A percentile compares a stretch with the other conserved stretches of the same genome.
These are phyloP conservation scores for Rhinogobio ventralis DNA, from an alignment of 2,797 vertebrate species.

Conservation along the genomic window DNA sequence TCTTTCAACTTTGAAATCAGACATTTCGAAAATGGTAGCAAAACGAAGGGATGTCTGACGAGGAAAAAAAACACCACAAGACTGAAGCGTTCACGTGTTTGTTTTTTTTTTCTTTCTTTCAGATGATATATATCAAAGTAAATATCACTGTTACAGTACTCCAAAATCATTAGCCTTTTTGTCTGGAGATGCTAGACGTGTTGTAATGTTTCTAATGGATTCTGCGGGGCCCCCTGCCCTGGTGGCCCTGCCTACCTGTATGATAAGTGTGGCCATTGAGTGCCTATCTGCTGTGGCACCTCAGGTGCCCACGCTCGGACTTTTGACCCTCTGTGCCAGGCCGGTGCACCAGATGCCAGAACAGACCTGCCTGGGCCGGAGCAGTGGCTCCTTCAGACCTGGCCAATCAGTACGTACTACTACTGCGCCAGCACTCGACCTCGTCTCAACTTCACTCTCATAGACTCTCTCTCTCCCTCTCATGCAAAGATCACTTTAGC, in stretches of 20 bases:
- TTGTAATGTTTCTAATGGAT: constrained; percentile 58
- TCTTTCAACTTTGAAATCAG: constrained; percentile 73
- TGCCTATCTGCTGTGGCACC: constrained; percentile 82
- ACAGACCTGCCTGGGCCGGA: constrained; percentile 66
- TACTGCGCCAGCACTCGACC: constrained; percentile 79
- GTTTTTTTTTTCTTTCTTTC: constrained; percentile 44
- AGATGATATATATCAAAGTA: constrained; percentile 71
- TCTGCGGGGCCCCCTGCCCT: constrained; percentile 40
- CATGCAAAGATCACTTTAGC: constrained; percentile 83
- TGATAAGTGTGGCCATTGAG: constrained; percentile 81
- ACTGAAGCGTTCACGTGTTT: constrained; percentile 60
- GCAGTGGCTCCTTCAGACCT: constrained; percentile 75
- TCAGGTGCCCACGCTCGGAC: constrained; percentile 57
- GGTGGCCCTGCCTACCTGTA: constrained; percentile 77
- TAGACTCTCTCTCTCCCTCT: constrained; percentile 63
- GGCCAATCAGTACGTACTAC: constrained; percentile 76
- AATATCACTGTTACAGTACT: constrained; percentile 82
- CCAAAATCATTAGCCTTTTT: constrained; percentile 76
- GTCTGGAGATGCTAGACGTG: constrained; percentile 70
- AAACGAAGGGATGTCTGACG: constrained; percentile 73
- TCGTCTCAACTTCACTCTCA: constrained; percentile 68
- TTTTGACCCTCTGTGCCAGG: constrained; percentile 74
- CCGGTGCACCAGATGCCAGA: constrained; percentile 68
- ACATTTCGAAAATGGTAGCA: constrained; percentile 76
- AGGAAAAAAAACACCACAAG: constrained; percentile 54